Conservation (phyloP, 1,140 invertebrate species). For the Drosophila punjabiensis region DNA sequence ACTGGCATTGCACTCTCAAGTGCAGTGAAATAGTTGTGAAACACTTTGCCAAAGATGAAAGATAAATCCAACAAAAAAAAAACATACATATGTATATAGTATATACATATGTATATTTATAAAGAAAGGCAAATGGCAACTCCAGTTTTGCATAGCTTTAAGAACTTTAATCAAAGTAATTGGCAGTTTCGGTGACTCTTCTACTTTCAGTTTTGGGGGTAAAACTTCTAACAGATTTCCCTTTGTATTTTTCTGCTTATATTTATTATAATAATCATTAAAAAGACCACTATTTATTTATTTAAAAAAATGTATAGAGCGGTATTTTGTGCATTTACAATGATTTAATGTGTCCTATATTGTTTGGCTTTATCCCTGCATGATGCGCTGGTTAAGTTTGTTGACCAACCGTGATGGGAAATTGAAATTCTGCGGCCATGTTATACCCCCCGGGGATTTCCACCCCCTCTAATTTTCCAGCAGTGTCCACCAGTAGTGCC, state of each 20-base stretch:
- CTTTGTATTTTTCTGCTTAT: background rate
- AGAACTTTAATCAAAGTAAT: conserved; percentile 30
- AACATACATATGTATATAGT: background rate
- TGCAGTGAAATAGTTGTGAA: conserved; percentile 82
- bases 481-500: conserved; percentile 11
- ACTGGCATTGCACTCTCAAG: conserved; percentile 62
- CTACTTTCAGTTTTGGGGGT: background rate
- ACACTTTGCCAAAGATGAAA: conserved; percentile 84
- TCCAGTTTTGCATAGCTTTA: conserved; percentile 60
- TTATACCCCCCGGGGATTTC: background rate
- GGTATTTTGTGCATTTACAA: background rate
- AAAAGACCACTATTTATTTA: background rate
- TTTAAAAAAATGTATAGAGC: background rate
- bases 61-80: conserved; percentile 69
- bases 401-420: conserved; percentile 14
- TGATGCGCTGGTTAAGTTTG: conserved; percentile 3
- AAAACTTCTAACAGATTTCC: background rate
- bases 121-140: conserved; percentile 27
- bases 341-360: conserved; percentile 1
- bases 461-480: background rate
- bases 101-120: background rate
- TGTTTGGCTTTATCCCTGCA: background rate
- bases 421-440: conserved; percentile 21
- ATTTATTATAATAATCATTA: background rate
- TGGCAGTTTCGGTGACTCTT: background rate